phyloP scores from a whole-genome alignment of 2,797 vertebrate genomes.

The Phylloscopus collybita region DNA sequence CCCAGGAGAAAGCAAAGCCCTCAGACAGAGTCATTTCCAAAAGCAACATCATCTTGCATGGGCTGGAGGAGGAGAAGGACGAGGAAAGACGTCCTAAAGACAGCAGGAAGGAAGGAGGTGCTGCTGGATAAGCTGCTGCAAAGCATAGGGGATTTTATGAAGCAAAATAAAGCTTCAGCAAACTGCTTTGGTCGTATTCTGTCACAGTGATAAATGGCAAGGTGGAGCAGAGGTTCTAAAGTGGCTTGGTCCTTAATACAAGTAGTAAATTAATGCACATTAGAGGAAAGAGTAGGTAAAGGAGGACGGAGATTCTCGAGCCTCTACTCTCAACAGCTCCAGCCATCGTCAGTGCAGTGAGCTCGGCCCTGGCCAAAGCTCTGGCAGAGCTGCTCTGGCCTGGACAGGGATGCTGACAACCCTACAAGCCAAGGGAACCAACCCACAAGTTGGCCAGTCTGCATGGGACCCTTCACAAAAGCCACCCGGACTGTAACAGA shows the following conservation, averaged over 20 bases:
- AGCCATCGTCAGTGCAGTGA: accelerated
- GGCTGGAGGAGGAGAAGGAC: neutral
- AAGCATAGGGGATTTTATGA: neutral
- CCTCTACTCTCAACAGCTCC: neutral
- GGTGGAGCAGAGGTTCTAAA: neutral
- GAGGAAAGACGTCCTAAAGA: neutral
- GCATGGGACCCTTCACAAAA: neutral
- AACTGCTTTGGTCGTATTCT: slow-evolving; percentile 3
- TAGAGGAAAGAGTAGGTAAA: neutral
- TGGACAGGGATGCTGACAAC: neutral
- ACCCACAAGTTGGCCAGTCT: neutral
- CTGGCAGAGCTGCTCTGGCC: neutral
- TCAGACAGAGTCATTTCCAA: neutral
- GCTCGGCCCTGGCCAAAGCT: neutral
- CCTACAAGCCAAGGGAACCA: neutral
- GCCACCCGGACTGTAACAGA: neutral
- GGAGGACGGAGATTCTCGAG: neutral
- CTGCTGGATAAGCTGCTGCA: neutral
- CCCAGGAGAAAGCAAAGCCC: neutral
- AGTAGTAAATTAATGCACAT: neutral
- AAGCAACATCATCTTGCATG: neutral
- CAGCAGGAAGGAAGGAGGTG: neutral
- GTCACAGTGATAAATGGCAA: neutral
- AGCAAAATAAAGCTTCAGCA: slow-evolving; percentile 10
- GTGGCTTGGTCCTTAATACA: neutral